These are phyloP conservation scores for Epicampocera succincta DNA, from an alignment of 2,888 invertebrate species.

Conservation along the genomic window DNA sequence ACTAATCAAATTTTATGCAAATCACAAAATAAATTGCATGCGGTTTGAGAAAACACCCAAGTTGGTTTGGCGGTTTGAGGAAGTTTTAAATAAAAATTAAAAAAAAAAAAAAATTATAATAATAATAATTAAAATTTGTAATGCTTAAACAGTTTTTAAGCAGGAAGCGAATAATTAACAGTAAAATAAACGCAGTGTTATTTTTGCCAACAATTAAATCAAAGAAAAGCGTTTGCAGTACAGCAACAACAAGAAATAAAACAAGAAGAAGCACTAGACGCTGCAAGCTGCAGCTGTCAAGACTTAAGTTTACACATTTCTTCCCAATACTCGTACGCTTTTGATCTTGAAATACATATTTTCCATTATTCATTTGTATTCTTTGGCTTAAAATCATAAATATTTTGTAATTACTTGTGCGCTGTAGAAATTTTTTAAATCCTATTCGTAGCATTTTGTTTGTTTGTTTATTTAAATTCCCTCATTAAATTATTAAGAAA, in stretches of 20 bases:
- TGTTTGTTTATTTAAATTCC: constrained; percentile 13
- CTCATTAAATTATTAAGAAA: constrained; percentile 41
- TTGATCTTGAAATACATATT: not conserved
- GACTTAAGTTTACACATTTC: constrained; percentile 14
- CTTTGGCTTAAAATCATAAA: constrained; percentile 22
- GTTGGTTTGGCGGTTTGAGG: constrained; percentile 9
- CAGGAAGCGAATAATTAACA: constrained; percentile 45
- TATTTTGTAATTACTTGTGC: constrained; percentile 45
- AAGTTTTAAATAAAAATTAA: constrained; percentile 41
- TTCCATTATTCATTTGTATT: not conserved
- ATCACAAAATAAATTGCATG: not conserved
- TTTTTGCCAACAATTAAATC: not conserved
- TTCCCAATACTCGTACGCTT: not conserved
- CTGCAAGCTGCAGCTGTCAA: not conserved
- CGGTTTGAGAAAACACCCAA: not conserved
- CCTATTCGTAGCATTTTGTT: not conserved
- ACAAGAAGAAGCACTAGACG: not conserved
- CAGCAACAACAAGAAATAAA: not conserved
- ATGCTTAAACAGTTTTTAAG: constrained; percentile 1
- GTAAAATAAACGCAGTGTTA: not conserved
- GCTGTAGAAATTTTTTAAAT: constrained; percentile 24
- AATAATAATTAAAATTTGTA: not conserved
- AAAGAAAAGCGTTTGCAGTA: too few relatives aligned
- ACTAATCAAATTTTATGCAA: not conserved
- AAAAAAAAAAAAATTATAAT: too few relatives aligned